Conservation (phyloP, 2,113 vertebrate species). For the Stegastes partitus region DNA sequence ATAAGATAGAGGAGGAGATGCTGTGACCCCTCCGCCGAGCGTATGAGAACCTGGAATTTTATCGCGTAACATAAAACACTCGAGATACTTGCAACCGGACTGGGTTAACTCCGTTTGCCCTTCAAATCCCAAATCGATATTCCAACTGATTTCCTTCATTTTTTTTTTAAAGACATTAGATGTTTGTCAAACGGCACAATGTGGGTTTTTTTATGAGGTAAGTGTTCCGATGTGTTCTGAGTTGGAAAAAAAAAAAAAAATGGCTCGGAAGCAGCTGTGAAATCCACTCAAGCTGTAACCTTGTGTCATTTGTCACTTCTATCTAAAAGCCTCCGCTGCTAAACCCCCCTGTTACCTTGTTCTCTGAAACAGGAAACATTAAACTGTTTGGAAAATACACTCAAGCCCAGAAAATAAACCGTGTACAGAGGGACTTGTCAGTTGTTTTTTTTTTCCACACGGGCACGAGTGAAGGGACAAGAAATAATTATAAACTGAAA, state of each 20-base stretch:
- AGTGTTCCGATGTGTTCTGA: slow-evolving; percentile 19
- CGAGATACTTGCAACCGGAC: neutral
- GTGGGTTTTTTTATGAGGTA: neutral
- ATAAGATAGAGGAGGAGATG: slow-evolving; percentile 21
- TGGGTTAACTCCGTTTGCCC: neutral
- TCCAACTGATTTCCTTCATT: neutral
- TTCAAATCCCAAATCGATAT: neutral
- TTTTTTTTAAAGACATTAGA: neutral
- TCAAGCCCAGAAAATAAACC: neutral
- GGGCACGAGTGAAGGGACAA: neutral
- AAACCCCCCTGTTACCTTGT: slow-evolving; percentile 27
- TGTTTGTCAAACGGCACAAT: neutral
- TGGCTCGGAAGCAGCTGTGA: slow-evolving; percentile 31
- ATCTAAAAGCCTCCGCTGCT: slow-evolving; percentile 26
- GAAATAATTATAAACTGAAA: neutral
- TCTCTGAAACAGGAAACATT: slow-evolving; percentile 40
- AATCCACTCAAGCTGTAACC: slow-evolving; percentile 54
- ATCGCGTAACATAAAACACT: slow-evolving; percentile 6
- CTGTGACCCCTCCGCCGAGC: slow-evolving; percentile 12
- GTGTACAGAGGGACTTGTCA: neutral
- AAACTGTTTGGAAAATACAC: slow-evolving; percentile 41
- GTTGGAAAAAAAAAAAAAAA: slow-evolving; percentile 38
- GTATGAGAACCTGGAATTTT: neutral
- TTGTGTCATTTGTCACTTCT: slow-evolving; percentile 56
- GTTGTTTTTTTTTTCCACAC: slow-evolving; percentile 1